Conservation (phyloP, 1,140 invertebrate genomes). For the Hyles vespertilio region DNA sequence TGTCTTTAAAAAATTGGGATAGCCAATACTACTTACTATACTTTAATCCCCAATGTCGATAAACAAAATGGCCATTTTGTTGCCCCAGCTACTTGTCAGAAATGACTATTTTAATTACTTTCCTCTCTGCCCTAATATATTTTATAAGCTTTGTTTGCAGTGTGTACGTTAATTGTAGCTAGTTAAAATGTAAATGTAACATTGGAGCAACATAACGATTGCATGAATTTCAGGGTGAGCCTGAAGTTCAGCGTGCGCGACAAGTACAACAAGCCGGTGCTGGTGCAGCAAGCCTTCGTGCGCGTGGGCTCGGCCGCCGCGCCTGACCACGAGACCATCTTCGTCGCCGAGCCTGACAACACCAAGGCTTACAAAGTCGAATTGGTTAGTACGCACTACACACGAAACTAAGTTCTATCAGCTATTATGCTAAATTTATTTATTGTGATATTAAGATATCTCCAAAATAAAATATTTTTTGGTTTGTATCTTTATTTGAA, state of each 20-base stretch:
- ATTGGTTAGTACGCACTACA: slow-evolving; percentile 76
- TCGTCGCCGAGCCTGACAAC: slow-evolving; percentile 93
- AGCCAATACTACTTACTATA: no score
- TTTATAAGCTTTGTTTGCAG: not conserved
- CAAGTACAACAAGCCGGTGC: slow-evolving; percentile 81
- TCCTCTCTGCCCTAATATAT: no score
- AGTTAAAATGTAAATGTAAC: not conserved
- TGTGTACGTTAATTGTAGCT: not conserved
- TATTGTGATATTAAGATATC: no score
- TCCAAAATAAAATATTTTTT: no score
- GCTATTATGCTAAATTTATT: no score
- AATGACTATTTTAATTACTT: not conserved
- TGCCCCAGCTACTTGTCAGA: not conserved
- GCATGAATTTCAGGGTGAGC: slow-evolving; percentile 74
- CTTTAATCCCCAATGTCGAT: no score
- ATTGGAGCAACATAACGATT: not conserved
- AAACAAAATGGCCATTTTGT: not conserved
- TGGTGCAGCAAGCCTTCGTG: slow-evolving; percentile 95
- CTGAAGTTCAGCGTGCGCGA: slow-evolving; percentile 90
- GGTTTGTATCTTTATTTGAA: no score
- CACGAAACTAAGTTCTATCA: no score
- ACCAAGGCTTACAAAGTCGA: slow-evolving; percentile 93
- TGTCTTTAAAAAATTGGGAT: no score
- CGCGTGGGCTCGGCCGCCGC: slow-evolving; percentile 80
- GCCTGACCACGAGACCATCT: slow-evolving; percentile 90